phyloP scores from a whole-genome alignment of 1,140 invertebrate genomes.

The Drosophila tsacasi region DNA sequence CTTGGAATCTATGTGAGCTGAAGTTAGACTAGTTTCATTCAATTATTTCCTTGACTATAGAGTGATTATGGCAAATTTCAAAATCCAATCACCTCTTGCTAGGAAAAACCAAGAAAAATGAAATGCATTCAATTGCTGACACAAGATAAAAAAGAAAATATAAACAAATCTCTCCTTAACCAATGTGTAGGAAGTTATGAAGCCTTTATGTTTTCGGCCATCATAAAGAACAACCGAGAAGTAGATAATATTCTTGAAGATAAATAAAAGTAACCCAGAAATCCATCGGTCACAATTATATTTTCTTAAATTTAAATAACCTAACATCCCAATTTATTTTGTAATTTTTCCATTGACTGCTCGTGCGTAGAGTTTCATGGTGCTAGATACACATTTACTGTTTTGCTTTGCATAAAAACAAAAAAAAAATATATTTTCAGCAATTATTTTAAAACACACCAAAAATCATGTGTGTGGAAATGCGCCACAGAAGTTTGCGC shows the following conservation, averaged over 20 bases:
- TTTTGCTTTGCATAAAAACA: background rate
- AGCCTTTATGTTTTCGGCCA: background rate
- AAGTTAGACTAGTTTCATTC: background rate
- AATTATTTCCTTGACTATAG: background rate
- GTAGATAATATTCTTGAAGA: background rate
- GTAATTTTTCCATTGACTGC: background rate
- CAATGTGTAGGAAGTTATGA: background rate
- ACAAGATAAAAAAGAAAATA: background rate
- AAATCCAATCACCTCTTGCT: background rate
- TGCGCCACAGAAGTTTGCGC: background rate
- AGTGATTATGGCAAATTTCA: background rate
- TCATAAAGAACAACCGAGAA: background rate
- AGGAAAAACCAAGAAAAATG: background rate
- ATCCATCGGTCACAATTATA: too few relatives aligned
- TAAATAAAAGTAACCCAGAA: background rate
- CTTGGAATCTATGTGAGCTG: background rate
- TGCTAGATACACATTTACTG: background rate
- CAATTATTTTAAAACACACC: conserved; percentile 3
- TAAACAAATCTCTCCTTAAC: background rate
- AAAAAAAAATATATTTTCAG: background rate
- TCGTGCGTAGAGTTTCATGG: background rate
- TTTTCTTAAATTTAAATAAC: too few relatives aligned
- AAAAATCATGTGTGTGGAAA: conserved; percentile 2
- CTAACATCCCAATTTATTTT: background rate
- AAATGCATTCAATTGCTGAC: background rate